Percentiles rank a stretch among this genome's conserved stretches.
phyloP scores from a whole-genome alignment of 2,797 vertebrate genomes.

The Ptychadena robeensis region DNA sequence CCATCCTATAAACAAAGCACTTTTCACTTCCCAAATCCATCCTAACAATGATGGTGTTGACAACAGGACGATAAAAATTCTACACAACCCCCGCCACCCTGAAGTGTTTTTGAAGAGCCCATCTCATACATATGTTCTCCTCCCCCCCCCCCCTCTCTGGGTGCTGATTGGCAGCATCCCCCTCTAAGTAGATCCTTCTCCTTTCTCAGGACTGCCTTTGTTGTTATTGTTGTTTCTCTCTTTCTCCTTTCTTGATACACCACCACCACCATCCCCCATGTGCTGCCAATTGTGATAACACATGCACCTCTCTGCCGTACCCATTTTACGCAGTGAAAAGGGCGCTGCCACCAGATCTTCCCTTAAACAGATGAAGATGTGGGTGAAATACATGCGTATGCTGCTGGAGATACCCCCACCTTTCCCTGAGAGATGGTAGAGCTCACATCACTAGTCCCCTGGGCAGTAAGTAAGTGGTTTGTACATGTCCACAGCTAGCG shows the following conservation, averaged over 20 bases:
- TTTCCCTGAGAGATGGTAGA: slow-evolving; percentile 19
- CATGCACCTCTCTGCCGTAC: background rate
- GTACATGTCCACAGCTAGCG: background rate
- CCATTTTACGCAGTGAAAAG: slow-evolving; percentile 4
- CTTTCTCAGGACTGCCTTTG: slow-evolving; percentile 24
- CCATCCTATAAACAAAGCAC: too few relatives aligned
- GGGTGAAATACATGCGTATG: slow-evolving; percentile 16
- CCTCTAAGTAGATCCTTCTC: slow-evolving; percentile 2
- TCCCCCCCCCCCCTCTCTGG: background rate
- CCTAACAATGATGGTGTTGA: background rate
- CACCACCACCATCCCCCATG: slow-evolving; percentile 17
- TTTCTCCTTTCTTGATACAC: slow-evolving; percentile 4
- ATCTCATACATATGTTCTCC: too few relatives aligned
- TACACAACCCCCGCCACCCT: background rate
- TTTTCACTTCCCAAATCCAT: too few relatives aligned
- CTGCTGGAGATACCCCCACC: slow-evolving; percentile 1
- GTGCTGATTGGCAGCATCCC: slow-evolving; percentile 25
- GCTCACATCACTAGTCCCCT: slow-evolving; percentile 32
- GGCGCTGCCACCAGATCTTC: background rate
- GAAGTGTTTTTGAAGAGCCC: background rate
- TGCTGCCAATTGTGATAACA: slow-evolving; percentile 20
- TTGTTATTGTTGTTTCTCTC: slow-evolving; percentile 32
- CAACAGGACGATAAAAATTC: background rate
- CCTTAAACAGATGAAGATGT: background rate
- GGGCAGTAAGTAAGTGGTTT: slow-evolving; percentile 49